Conservation (phyloP, 2,797 vertebrate genomes). For the Pogoniulus pusillus region DNA sequence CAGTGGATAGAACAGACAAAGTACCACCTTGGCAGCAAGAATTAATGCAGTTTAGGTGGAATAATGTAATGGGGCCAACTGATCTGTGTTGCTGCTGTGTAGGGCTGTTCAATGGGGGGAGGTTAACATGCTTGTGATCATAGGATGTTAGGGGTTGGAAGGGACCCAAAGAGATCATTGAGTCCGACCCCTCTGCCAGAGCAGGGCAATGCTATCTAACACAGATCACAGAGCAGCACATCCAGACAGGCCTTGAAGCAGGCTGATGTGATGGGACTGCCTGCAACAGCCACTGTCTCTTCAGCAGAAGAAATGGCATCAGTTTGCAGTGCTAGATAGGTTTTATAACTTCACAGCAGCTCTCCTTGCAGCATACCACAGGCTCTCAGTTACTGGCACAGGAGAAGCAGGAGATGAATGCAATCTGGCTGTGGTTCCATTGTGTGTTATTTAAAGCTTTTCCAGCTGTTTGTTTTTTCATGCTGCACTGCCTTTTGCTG, state of each 20-base stretch:
- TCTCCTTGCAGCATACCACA: not conserved
- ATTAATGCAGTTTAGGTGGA: not conserved
- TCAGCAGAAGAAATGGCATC: not conserved
- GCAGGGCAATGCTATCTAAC: too few relatives aligned
- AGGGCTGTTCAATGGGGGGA: too few relatives aligned
- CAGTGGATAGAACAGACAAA: not conserved
- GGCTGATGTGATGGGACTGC: not conserved
- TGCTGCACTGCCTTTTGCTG: not conserved
- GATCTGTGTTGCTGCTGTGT: too few relatives aligned
- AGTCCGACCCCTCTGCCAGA: too few relatives aligned
- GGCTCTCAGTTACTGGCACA: not conserved
- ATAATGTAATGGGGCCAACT: not conserved
- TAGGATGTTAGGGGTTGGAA: too few relatives aligned
- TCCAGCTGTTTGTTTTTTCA: not conserved
- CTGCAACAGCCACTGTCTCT: not conserved
- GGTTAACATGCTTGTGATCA: fast-evolving
- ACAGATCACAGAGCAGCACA: too few relatives aligned
- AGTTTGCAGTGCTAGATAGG: not conserved
- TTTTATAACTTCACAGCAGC: not conserved
- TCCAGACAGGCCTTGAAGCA: too few relatives aligned
- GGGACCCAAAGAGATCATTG: too few relatives aligned
- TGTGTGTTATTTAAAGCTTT: not conserved
- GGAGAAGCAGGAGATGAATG: not conserved
- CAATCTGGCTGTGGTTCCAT: not conserved
- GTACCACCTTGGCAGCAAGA: not conserved